Base-by-base conservation (phyloP, 2,888 invertebrate species). In the Phortica okadai region DNA sequence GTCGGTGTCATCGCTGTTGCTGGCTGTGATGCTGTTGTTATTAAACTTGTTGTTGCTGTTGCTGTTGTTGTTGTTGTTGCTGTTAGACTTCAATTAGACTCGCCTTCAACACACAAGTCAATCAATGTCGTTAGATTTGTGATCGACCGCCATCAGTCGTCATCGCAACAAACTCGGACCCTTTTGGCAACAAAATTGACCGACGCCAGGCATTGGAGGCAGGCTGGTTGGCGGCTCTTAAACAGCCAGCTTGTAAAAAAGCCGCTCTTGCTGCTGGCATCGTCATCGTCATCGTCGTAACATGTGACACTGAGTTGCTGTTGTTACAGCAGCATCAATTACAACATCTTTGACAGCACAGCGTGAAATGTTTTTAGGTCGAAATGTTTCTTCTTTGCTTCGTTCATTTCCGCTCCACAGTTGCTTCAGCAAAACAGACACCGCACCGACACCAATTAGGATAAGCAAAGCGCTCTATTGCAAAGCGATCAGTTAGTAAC, bases 101-200 rank as follows among this genome's bases (percentile, higher is more conserved):
- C 86, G 88, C 87, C 88, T 89, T 87, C 89, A 87, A 87, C 88
- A 88, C 89, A 90, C 89, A 90, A 90, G 89, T 89, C 89, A 89
- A 89, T 89, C 90, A 90, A 89, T 88, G 84, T 85, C 85, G 86
- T 90, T 90, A 89, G 89, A 87, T 88, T 88, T 85, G 82, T 66
- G 33, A 42, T 42, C 42, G 62, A 6, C 16, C 62, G 25, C 62
- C 62, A 62, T 62, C 56, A 56, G 16, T n/a, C 33, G 56, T 56
- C 16, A 56, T 56, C 56, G 21, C 62, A 25, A 62, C 16, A 14
- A 21, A 25, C 16, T 21, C 11, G 42, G 41, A 41, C 41, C 66
- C 66, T 41, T 66, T 33, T 66, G 66, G 66, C 66, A 66, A 66
- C 42, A 41, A 11, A 11, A 41, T 41, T 62, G 16, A 16, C 16